Conservation (phyloP, 2,113 vertebrate genomes). For the rat (Rattus norvegicus) region GRCr8 NC_086037.1:61643501-61644000, state of each 20-base stretch:
- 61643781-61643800: not conserved
- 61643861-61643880: conserved; percentile 12
- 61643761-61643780: not conserved
- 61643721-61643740: not conserved
- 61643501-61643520: too few relatives aligned
- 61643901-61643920: not conserved
- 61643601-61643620: too few relatives aligned
- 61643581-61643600: too few relatives aligned
- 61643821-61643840: not conserved
- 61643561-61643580: too few relatives aligned
- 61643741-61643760: not conserved
- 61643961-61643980: not conserved
- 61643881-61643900: not conserved
- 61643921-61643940: not conserved
- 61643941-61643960: not conserved
- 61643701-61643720: not conserved
- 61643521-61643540: too few relatives aligned
- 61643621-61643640: too few relatives aligned
- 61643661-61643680: not conserved
- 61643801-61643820: not conserved
- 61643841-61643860: not conserved
- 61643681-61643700: not conserved
- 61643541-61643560: too few relatives aligned
- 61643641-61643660: too few relatives aligned
- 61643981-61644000: conserved; percentile 8